Evolutionary conservation across 2,113 vertebrate genomes (phyloP).

Genomic region (Cygnus buccinator): DNA sequence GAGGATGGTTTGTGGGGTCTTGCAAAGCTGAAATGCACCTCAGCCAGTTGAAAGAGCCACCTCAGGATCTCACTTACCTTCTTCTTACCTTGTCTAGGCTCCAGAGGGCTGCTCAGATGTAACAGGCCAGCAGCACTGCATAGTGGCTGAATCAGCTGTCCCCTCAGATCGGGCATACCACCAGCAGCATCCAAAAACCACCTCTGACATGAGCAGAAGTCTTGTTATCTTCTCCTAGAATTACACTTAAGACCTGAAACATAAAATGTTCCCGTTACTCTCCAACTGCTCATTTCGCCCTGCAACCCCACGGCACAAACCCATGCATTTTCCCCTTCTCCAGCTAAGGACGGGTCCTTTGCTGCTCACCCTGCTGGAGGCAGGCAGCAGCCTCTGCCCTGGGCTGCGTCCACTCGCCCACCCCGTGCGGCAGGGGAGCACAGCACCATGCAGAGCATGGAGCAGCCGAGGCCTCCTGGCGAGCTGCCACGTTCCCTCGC

Average conservation of each 20-base stretch:
- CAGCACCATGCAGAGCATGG: rapidly evolving
- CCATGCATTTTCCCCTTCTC: not conserved
- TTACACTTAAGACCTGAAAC: not conserved
- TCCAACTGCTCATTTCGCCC: not conserved
- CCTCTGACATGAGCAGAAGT: not conserved
- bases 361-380: not conserved
- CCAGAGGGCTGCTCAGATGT: not conserved
- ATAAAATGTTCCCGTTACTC: not conserved
- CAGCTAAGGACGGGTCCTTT: not conserved
- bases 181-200: not conserved
- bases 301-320: not conserved
- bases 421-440: not conserved
- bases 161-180: not conserved
- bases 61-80: not conserved
- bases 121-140: not conserved
- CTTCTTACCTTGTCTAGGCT: not conserved
- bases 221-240: not conserved
- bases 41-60: not conserved
- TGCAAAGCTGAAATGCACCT: not conserved
- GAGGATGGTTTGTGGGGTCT: not conserved
- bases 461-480: not conserved
- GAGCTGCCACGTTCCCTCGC: not conserved
- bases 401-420: not conserved
- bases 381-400: not conserved
- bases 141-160: not conserved